Conservation (phyloP, 2,888 invertebrate genomes). For the Lasioglossum vierecki region DNA sequence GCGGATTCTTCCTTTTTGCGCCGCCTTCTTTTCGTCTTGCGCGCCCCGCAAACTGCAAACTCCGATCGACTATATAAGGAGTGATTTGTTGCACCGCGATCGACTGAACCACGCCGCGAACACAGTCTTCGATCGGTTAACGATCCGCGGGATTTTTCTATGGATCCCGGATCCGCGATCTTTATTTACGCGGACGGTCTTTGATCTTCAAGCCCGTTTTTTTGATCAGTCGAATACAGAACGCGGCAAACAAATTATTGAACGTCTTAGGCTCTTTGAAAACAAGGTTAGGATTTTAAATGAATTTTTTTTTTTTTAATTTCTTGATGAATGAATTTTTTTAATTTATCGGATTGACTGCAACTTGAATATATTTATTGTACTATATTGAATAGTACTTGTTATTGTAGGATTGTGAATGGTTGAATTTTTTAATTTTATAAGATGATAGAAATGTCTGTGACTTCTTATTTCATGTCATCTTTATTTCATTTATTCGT, state of each 20-base stretch:
- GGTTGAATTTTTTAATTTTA: no score
- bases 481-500: no score
- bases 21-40: slow-evolving; percentile 49
- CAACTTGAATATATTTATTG: no score
- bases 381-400: no score
- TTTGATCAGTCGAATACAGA: neutral
- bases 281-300: no score
- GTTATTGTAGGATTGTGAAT: no score
- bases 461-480: no score
- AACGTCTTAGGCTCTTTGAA: no score
- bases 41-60: slow-evolving; percentile 50
- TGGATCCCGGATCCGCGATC: neutral
- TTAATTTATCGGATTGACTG: no score
- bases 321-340: no score
- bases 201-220: neutral
- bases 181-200: slow-evolving; percentile 18
- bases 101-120: slow-evolving; percentile 41
- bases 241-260: neutral
- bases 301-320: no score
- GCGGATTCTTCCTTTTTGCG: slow-evolving; percentile 36
- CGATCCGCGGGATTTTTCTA: slow-evolving; percentile 28
- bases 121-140: slow-evolving; percentile 51
- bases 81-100: slow-evolving; percentile 62
- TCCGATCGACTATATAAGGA: slow-evolving; percentile 70
- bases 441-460: no score